Base-by-base conservation (phyloP, 2,797 vertebrate genomes). In the Streptopelia turtur region DNA sequence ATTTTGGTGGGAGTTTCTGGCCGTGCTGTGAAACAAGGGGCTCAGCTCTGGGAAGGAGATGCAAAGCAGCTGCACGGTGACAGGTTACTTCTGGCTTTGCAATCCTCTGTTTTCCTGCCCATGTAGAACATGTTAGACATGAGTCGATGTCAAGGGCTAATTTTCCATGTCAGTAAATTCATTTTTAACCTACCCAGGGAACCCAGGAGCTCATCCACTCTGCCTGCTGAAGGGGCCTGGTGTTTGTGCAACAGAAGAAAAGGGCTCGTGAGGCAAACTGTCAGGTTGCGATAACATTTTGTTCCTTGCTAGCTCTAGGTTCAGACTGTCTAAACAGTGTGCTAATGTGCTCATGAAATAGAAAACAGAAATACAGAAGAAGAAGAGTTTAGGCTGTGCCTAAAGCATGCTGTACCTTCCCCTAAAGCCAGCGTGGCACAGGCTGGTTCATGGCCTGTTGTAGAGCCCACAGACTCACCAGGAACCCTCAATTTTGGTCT, bases 191-290 rank as follows among this genome's bases (percentile, higher is more conserved):
- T 43, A 4, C 39, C 39, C 15, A 13, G 30, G 39, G 64, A 35
- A 16, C 27, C 22, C 52, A 43, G 52, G 59, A 86, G 22, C 2
- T 1, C 64, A 20, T 37, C 52, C 1, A 0, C 37, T 60, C 56
- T 33, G 7, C 52, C 18, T 9, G 9, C 31, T 53, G 33, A 33
- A 56, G 24, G 49, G 21, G n/a, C 7, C 53, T 37, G 0, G 0
- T 43, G 17, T 37, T 5, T 0, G 0, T 39, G 56, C 60, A 80
- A 60, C 7, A 53, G 25, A 45, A 37, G 60, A 24, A 43, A 23
- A 0, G 1, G 55, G 30, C 25, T 88, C 0, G 0, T 37, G 70
- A 65, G 45, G 24, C 22, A 27, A 90, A 39, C 16, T 17, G 16
- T 10, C 53, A 35, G 47, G 33, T 23, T 59, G 39, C n/a, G 49